These are phyloP conservation scores for Pundamilia nyererei DNA, from an alignment of 2,113 vertebrate genomes.

Conservation along the genomic window DNA sequence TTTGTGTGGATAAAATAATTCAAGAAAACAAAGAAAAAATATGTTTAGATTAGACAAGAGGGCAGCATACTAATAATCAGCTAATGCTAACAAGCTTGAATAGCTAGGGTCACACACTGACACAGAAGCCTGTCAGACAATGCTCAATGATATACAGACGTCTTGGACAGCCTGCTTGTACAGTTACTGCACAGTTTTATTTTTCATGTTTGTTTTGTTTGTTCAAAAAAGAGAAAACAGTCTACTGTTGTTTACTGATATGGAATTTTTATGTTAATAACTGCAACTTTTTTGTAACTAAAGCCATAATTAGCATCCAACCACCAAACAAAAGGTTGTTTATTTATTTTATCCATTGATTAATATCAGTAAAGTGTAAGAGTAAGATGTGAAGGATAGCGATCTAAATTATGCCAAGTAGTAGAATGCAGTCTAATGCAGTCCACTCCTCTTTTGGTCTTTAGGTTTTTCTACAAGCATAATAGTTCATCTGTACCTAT, in stretches of 20 bases:
- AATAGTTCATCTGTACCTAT: rapidly evolving
- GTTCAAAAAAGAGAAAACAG: background rate
- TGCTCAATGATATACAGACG: background rate
- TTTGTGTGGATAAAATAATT: background rate
- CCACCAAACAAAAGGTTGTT: rapidly evolving
- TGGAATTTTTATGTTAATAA: background rate
- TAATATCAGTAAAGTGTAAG: background rate
- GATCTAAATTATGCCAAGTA: background rate
- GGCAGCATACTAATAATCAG: background rate
- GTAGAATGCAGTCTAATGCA: background rate
- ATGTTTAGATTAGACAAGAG: background rate
- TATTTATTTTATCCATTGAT: background rate
- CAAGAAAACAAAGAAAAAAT: background rate
- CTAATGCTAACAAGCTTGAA: background rate
- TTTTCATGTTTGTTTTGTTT: background rate
- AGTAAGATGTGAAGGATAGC: background rate
- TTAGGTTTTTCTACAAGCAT: background rate
- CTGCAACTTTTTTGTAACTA: background rate
- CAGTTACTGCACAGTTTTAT: background rate
- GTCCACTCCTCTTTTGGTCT: background rate
- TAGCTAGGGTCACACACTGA: background rate
- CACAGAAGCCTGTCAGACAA: background rate
- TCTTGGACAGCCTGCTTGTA: background rate
- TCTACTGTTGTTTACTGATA: background rate
- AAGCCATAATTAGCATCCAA: background rate